Evolutionary conservation across 2,113 vertebrate species (phyloP), one percentile per base, ranked within the genome.

Genomic region (Dascyllus trimaculatus): DNA sequence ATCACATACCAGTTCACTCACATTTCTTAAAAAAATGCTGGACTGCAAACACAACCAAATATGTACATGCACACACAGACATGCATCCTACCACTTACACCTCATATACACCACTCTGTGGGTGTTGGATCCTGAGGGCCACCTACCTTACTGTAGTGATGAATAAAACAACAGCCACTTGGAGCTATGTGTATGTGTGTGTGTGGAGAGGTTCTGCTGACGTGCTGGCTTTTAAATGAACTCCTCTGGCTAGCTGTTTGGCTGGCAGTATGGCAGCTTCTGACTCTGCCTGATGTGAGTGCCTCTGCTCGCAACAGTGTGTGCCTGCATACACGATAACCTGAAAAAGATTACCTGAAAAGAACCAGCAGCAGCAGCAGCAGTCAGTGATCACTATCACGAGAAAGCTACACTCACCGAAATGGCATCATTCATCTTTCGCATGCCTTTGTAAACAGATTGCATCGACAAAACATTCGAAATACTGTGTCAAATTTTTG

Each of bases 81-180:
- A 60, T 51, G 46, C 56, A 71, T 48, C 63, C 26, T 2, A 8
- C 71, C 67, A 84, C 71, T 74, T 71, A 78, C 84, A 74, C 63
- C 25, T 70, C 78, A 66, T 80, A 53, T 70, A 73, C 43, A 18
- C 19, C 2, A 2, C 57, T 78, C 53, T 63, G 85, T 75, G 77
- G 70, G 70, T 78, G 82, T 71, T 84, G 75, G 80, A 80, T 91
- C 78, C 86, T 87, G 76, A 77, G 85, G 88, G 89, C 91, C 88
- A 93, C 90, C 91, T 84, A 87, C 85, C 88, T 80, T 77, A 86
- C 92, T 86, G 92, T 91, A 91, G 86, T 91, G 78, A 92, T 95
- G 93, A 95, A 95, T 95, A 93, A 95, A 95, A 94, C 93, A 95
- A 87, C 83, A 95, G 90, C 79, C 71, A 80, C 77, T 88, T 82